Base-by-base conservation (phyloP, 1,140 invertebrate genomes). In the Ptiloglossa arizonensis region DNA sequence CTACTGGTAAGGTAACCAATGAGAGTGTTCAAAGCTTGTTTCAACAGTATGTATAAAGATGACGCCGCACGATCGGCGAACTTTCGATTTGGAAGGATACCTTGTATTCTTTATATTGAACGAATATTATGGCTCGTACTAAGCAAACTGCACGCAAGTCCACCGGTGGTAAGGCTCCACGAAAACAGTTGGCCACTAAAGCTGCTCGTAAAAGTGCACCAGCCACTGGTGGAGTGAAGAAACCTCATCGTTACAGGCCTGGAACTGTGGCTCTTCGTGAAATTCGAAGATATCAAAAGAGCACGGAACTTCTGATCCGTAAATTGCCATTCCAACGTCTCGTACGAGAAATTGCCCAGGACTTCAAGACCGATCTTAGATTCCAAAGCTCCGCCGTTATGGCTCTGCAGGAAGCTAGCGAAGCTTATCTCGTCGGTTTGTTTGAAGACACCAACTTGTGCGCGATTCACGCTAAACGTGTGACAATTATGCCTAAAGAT, bases 101-200 rank as follows among this genome's bases (percentile, higher is more conserved):
- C 32, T 41, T 41, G 9, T 41, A n/a, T n/a, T n/a, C n/a, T n/a
- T n/a, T n/a, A n/a, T n/a, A n/a, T 13, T 0, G 11, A 41, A 13
- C 2, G 13, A 41, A 41, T 9, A 13, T 41, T 2, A 80, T 77
- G 79, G 73, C 73, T n/a, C 79, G 73, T 70, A 80, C 79, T 93
- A 95, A 89, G 72, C 78, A 80, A 19, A 80, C 78, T 1, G 70
- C 76, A 15, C 59, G 76, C 0, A 79, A 79, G 22, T 79, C 77
- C 0, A 75, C 77, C 17, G 79, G 79, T 24, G 79, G 79, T 0
- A 80, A 80, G 5, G 72, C 66, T 44, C 73, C 79, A 11, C 63
- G 79, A 9, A 80, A 80, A 41, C 78, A 80, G n/a, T 84, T 95
- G 80, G 94, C 95, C 5, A 95, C 95, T 17, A 94, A 94, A 83